Evolutionary conservation across 1,140 invertebrate species (phyloP).

Genomic region (Samia ricini): DNA sequence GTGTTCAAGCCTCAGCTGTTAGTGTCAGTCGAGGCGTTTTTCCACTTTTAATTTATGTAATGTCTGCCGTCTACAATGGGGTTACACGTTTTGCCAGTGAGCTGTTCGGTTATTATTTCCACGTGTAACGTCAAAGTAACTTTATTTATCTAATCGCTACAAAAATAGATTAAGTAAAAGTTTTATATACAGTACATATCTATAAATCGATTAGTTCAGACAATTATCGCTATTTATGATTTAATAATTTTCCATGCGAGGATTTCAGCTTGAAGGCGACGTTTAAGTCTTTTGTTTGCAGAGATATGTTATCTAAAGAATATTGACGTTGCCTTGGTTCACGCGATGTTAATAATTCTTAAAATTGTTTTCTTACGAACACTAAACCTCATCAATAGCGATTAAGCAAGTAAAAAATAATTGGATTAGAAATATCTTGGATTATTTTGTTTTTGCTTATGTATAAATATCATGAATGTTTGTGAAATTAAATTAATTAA

Average conservation of each 20-base stretch:
- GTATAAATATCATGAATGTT: too few relatives aligned
- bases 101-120: slow-evolving; percentile 21
- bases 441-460: too few relatives aligned
- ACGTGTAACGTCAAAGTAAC: slow-evolving; percentile 12
- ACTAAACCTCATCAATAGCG: too few relatives aligned
- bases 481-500: too few relatives aligned
- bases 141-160: not conserved
- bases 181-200: too few relatives aligned
- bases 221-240: too few relatives aligned
- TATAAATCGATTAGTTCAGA: too few relatives aligned
- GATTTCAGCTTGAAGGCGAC: not conserved
- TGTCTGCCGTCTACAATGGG: slow-evolving; percentile 21
- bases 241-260: not conserved
- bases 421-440: too few relatives aligned
- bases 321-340: too few relatives aligned
- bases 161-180: not conserved
- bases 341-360: too few relatives aligned
- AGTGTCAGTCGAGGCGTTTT: not conserved
- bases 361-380: too few relatives aligned
- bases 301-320: not conserved
- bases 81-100: slow-evolving; percentile 23
- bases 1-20: not conserved
- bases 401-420: too few relatives aligned
- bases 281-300: slow-evolving; percentile 8
- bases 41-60: slow-evolving; percentile 27